phyloP scores from a whole-genome alignment of 2,888 invertebrate species.

The Himalopsyche tibetana region DNA sequence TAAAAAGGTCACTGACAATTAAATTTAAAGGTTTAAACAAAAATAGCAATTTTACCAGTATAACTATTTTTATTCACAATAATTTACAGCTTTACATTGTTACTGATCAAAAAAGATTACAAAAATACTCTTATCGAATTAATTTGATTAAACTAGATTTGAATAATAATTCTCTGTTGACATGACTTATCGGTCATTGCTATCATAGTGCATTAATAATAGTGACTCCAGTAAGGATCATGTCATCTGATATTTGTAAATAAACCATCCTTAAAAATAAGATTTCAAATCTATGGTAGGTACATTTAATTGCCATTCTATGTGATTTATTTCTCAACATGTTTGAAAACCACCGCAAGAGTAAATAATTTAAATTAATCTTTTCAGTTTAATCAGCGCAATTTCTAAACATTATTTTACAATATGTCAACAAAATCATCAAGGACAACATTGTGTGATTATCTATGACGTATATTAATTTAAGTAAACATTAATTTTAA shows the following conservation, averaged over 20 bases:
- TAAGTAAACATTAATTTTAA: conserved; percentile 48
- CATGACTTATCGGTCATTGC: not conserved
- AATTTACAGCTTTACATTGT: no score
- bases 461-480: conserved; percentile 15
- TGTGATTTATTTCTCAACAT: conserved; percentile 1
- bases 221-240: not conserved
- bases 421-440: conserved; percentile 39
- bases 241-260: not conserved
- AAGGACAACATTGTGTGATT: conserved; percentile 40
- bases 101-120: no score
- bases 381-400: not conserved
- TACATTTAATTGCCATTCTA: not conserved
- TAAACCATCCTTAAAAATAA: not conserved
- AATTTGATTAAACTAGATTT: no score
- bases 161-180: not conserved
- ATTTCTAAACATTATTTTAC: conserved; percentile 4
- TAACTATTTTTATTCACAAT: no score
- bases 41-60: no score
- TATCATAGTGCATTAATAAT: not conserved
- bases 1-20: no score
- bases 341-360: not conserved
- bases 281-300: not conserved
- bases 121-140: no score
- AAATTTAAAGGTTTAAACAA: no score
- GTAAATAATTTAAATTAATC: not conserved